Evolutionary conservation across 1,140 invertebrate species (phyloP).

Genomic region (Drosophila sulfurigaster): DNA sequence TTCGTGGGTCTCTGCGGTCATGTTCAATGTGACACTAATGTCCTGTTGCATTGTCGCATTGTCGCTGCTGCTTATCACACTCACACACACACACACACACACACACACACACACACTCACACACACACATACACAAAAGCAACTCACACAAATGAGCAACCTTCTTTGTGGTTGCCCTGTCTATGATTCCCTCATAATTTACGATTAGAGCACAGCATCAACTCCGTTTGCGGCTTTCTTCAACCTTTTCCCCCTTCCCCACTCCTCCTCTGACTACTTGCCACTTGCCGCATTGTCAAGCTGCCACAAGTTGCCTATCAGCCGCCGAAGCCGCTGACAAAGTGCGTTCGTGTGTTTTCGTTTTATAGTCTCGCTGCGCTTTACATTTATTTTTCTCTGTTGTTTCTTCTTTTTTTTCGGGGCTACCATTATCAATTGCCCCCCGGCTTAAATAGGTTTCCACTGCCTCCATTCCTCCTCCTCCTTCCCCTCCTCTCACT

Average conservation of each 20-base stretch:
- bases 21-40: constrained; percentile 79
- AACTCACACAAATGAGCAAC: too few relatives aligned
- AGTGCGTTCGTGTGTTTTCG: constrained; percentile 68
- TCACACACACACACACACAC: too few relatives aligned
- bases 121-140: too few relatives aligned
- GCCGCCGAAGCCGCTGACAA: constrained; percentile 29
- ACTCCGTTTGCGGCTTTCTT: too few relatives aligned
- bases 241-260: too few relatives aligned
- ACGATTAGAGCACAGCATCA: constrained; percentile 25
- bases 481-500: neutral
- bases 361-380: constrained; percentile 18
- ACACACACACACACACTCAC: too few relatives aligned
- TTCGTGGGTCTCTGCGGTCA: constrained; percentile 42
- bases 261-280: too few relatives aligned
- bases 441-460: neutral
- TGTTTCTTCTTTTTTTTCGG: neutral
- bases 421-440: constrained; percentile 42
- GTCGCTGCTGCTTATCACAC: constrained; percentile 40
- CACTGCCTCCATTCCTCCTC: neutral
- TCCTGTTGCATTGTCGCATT: constrained; percentile 71
- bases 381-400: neutral
- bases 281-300: neutral
- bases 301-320: constrained; percentile 22
- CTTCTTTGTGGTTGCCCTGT: constrained; percentile 25
- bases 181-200: constrained; percentile 56